Evolutionary conservation across 1,140 invertebrate genomes (phyloP), one percentile per base, ranked within the genome.

Genomic region (Lutraria rhynchaena): DNA sequence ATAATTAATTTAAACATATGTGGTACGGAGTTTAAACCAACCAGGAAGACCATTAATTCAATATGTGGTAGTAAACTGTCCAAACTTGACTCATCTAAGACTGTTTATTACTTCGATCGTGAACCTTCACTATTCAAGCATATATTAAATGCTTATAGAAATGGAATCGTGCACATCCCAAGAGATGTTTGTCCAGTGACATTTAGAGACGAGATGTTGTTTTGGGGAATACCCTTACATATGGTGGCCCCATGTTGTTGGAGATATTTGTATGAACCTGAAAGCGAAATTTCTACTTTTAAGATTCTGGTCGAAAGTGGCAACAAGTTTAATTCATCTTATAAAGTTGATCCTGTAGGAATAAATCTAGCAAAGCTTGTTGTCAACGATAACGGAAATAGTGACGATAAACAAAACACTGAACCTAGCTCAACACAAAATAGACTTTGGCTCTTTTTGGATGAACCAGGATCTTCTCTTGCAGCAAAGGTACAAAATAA

Each of bases 401-500:
- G 15, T 44, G 27, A 41, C 44, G 35, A 24, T 37, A 27, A 19
- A 19, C 29, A 3, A 17, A 17, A 17, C n/a, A 13, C 9, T 1
- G 41, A 7, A 24, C 29, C 19, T 19, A 3, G 5, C 13, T 44
- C 41, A 13, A 22, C 35, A 67, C 13, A 11, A 22, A n/a, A 27
- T 7, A 46, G n/a, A 33, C 3, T 69, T 7, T 69, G 65, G 65
- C 29, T 69, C 13, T 51, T 69, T 3, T 37, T 69, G 29, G 65
- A 69, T 49, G 65, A 69, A 51, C 49, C 65, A 5, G 49, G 29
- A 7, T 69, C 65, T 24, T 69, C 65, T 17, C 4, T 19, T 3
- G 65, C 65, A 13, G 65, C 65, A n/a, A 49, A 49, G 44, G 65
- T 69, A 60, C 22, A 61, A n/a, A n/a, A n/a, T n/a, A n/a, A n/a